Evolutionary conservation across 2,113 vertebrate species (phyloP).

Genomic region (Nibea coibor): DNA sequence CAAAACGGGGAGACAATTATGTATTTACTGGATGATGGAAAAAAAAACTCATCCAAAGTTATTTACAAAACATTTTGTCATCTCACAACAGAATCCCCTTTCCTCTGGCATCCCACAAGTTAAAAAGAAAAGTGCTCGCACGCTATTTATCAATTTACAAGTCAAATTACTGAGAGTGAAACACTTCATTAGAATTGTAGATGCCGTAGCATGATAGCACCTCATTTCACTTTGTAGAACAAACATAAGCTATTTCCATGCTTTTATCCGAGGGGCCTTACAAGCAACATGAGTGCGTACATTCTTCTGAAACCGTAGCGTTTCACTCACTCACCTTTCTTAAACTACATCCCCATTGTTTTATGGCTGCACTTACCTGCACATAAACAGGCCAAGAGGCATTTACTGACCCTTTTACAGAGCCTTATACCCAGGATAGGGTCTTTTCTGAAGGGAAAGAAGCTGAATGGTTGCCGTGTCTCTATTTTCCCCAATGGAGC

Average conservation of each 20-base stretch:
- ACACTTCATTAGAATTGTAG: conserved; percentile 74
- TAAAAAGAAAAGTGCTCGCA: conserved; percentile 42
- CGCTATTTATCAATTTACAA: conserved; percentile 68
- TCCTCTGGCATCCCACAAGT: conserved; percentile 30
- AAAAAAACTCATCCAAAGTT: conserved; percentile 8
- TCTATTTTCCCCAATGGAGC: conserved; percentile 57
- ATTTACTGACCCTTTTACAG: conserved; percentile 54
- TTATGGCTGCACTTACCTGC: conserved; percentile 57
- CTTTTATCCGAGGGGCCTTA: conserved; percentile 43
- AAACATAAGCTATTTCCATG: conserved; percentile 33
- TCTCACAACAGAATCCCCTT: conserved; percentile 23
- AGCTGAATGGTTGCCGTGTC: conserved; percentile 59
- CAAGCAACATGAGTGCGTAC: conserved; percentile 28
- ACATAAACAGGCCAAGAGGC: conserved; percentile 54
- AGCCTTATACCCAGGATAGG: conserved; percentile 31
- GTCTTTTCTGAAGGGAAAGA: conserved; percentile 35
- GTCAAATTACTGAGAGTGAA: conserved; percentile 66
- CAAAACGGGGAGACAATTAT: not conserved
- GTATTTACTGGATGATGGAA: conserved; percentile 23
- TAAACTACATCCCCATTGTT: conserved; percentile 54
- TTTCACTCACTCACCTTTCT: conserved; percentile 34
- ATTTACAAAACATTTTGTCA: conserved; percentile 45
- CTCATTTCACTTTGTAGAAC: conserved; percentile 45
- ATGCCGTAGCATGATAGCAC: conserved; percentile 63
- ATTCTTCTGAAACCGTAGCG: conserved; percentile 27